Conservation (phyloP, 2,888 invertebrate species). For the Xestia rhomboidea region DNA sequence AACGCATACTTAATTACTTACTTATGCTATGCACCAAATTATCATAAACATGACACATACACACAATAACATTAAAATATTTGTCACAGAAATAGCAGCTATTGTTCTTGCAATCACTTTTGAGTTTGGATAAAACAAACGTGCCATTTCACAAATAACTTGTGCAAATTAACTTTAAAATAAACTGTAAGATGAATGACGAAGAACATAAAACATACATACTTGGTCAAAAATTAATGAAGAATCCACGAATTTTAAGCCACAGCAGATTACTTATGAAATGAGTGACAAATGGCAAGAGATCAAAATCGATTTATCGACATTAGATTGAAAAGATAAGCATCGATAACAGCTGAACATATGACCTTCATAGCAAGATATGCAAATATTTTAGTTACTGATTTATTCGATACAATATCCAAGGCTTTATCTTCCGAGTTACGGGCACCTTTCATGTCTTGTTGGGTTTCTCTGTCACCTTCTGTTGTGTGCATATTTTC, state of each 20-base stretch:
- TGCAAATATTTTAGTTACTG: slow-evolving; percentile 33
- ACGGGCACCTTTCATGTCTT: slow-evolving; percentile 16
- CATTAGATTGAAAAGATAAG: slow-evolving; percentile 32
- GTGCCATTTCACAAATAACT: not conserved
- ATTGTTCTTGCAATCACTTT: slow-evolving; percentile 9
- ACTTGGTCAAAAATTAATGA: not conserved
- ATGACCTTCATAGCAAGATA: slow-evolving; percentile 33
- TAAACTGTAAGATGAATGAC: not conserved
- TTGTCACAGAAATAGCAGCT: not conserved
- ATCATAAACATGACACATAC: not conserved
- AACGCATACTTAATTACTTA: not conserved
- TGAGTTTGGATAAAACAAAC: slow-evolving; percentile 6
- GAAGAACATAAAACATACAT: not conserved
- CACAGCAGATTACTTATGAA: not conserved
- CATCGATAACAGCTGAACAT: slow-evolving; percentile 20
- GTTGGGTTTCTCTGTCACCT: not conserved
- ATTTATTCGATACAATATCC: slow-evolving; percentile 9
- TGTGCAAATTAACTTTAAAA: slow-evolving; percentile 13
- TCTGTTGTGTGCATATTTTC: not conserved
- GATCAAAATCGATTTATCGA: slow-evolving; percentile 45
- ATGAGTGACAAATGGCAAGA: slow-evolving; percentile 33
- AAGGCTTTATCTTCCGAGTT: not conserved
- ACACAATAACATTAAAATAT: slow-evolving; percentile 13
- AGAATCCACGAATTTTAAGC: not conserved
- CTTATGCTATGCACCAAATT: not conserved